Evolutionary conservation across 2,797 vertebrate species (phyloP).

Genomic region (Sciurus carolinensis): DNA sequence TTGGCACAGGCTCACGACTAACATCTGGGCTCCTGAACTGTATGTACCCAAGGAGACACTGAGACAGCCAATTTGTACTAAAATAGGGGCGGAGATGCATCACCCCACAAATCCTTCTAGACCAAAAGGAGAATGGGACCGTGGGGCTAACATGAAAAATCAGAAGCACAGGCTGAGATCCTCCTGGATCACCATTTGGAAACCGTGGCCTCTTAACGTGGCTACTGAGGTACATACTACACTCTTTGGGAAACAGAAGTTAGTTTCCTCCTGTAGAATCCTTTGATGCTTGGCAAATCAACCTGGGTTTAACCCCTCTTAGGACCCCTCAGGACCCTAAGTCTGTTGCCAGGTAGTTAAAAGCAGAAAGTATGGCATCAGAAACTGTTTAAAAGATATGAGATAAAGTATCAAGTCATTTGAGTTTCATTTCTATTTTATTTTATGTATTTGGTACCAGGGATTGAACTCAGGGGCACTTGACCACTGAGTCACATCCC

Average conservation of each 20-base stretch:
- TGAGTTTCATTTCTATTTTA: conserved; percentile 27
- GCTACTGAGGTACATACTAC: not conserved
- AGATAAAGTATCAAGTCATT: conserved; percentile 32
- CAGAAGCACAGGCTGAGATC: not conserved
- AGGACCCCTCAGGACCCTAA: not conserved
- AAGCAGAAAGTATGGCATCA: not conserved
- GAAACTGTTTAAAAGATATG: not conserved
- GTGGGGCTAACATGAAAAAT: not conserved
- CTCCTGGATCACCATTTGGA: not conserved
- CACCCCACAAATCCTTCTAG: not conserved
- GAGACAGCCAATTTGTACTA: not conserved
- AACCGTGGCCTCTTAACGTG: not conserved
- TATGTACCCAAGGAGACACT: not conserved
- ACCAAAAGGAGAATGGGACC: not conserved
- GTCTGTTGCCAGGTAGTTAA: not conserved
- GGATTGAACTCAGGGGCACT: too few relatives aligned
- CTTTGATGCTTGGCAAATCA: not conserved
- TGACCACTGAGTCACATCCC: too few relatives aligned
- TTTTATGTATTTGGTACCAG: too few relatives aligned
- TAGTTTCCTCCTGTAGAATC: not conserved
- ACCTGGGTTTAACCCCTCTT: not conserved
- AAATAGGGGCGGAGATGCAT: not conserved
- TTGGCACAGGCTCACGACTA: not conserved
- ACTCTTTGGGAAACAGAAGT: not conserved
- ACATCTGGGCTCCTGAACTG: conserved; percentile 8